These are phyloP conservation scores for Heterodera carotae DNA, from an alignment of 1,140 invertebrate genomes.

Conservation along the genomic window DNA sequence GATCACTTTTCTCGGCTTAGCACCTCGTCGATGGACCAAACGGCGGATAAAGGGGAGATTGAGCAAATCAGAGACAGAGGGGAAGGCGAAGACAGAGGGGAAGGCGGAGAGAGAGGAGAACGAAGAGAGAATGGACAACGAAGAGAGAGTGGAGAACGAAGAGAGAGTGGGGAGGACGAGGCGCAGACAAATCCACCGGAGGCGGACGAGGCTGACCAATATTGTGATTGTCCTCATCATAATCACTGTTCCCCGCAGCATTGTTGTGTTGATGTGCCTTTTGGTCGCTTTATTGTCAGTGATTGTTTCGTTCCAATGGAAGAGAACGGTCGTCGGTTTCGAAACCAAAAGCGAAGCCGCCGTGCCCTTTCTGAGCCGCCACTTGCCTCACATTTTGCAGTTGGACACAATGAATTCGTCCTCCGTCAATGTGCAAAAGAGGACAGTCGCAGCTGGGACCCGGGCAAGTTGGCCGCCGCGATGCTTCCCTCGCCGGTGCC, in stretches of 20 bases:
- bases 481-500: slow-evolving; percentile 17
- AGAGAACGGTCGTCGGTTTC: background rate
- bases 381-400: background rate
- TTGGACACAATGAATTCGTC: slow-evolving; percentile 12
- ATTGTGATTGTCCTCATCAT: background rate
- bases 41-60: background rate
- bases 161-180: too few species aligned
- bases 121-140: too few species aligned
- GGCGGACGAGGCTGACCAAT: too few species aligned
- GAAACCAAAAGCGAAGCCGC: background rate
- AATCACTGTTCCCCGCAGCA: background rate
- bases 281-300: background rate
- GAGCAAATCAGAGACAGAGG: too few species aligned
- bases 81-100: too few species aligned
- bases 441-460: slow-evolving; percentile 1
- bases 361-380: background rate
- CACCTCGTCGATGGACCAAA: too few species aligned
- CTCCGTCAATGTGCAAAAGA: slow-evolving; percentile 21
- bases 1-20: background rate
- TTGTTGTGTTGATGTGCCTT: background rate
- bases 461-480: slow-evolving; percentile 12
- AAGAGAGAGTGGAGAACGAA: too few species aligned
- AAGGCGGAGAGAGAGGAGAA: too few species aligned
- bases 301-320: background rate
- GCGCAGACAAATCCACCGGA: too few species aligned